Evolutionary conservation across 2,888 invertebrate species (phyloP), one percentile per base, ranked within the genome.

Genomic region (Pycnomerus fuliginosus): DNA sequence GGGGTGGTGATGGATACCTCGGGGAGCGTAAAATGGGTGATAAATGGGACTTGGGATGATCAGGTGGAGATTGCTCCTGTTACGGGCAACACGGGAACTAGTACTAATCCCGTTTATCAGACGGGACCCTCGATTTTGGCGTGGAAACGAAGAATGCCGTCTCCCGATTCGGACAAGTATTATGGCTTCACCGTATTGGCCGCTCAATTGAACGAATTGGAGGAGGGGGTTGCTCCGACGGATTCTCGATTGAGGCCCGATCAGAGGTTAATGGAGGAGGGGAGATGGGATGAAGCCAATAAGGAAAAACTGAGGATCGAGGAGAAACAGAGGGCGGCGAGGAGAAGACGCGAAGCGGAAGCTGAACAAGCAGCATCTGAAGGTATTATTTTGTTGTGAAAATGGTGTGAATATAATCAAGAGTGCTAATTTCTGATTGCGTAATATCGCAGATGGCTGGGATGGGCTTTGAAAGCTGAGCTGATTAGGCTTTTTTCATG

Each of bases 201-300:
- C 38, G 88, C 95, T 67, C 96, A 99, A 74, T 76, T 99, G 60
- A 99, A 99, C 74, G 98, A 99, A 75, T 79, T 80, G 29, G 99
- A 99, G 74, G 83, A 85, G 3, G 88, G 63, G 1, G 85, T 98
- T 16, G 95, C 96, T 34, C 97, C 97, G 5, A 96, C 98, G 0
- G 99, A 99, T 78, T 87, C 90, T 36, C 44, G 71, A 17, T 73
- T 80, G 36, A 80, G 99, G 41, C 98, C 98, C 44, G 99, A 99
- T 80, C 99, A 99, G 76, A 82, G 98, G 35, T 80, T 95, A 58
- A 99, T 99, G 98, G 97, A 98, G 74, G 82, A 90, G 49, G 95
- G 94, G 2, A 76, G 79, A 38, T 94, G 95, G 90, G 90, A 95
- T 64, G 89, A 87, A 52, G 94, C 95, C 44, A 96, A 96, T 73